Evolutionary conservation across 2,113 vertebrate genomes (phyloP), one percentile per base, ranked within the genome.

Genomic region (Phylloscopus trochiloides): DNA sequence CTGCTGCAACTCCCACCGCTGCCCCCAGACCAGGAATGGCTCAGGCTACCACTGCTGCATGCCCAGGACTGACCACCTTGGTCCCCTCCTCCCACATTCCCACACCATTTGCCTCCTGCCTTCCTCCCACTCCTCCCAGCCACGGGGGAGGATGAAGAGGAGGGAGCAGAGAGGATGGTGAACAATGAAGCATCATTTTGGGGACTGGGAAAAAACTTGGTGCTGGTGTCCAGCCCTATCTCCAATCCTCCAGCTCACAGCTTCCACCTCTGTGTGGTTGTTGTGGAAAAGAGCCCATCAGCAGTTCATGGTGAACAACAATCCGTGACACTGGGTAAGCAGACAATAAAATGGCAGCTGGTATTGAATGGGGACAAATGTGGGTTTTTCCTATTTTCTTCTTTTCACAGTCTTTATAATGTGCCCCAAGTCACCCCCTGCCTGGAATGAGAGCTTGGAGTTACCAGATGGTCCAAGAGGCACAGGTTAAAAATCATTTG

Each of bases 1-100:
- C 15, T 10, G 2, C 40, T 18, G 1, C 1, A 4, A 4, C 19
- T 26, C 17, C 26, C 4, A 1, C 20, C 3, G 6, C 52, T 79
- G 62, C 6, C 25, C 67, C 47, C 43, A 32, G 72, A 54, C 13
- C 2, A 3, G 71, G 16, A 76, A 20, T 1, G 7, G 28, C 52
- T 6, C 2, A 7, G 18, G 34, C 31, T 18, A 9, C 38, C 68
- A 14, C 38, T 1, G 1, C 63, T 67, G 29, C 86, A 29, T 7
- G 12, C 32, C 48, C 40, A 59, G 50, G 19, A 26, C 16, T 1
- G 3, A 28, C 12, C 8, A 6, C 31, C 18, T 32, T 3, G 3
- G 32, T 51, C 24, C 20, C 9, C 26, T 85, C 40, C 70, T 63
- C 3, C 2, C 38, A 28, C 10, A 68, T 8, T 38, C 16, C 29